Base-by-base conservation (phyloP, 2,797 vertebrate genomes). In the Etheostoma perlongum region DNA sequence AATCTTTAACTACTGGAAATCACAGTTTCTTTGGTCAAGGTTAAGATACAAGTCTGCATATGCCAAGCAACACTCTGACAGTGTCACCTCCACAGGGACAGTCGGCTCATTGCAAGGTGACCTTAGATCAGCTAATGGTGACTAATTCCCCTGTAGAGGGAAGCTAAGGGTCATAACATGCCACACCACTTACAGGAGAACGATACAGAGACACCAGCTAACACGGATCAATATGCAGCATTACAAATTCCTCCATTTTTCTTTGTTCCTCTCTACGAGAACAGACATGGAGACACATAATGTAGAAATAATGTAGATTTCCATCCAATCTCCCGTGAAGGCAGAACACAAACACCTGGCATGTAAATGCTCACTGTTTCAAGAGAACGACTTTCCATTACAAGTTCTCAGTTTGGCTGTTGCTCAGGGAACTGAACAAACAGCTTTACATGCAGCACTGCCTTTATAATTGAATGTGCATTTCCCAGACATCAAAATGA, bases 351-450 rank as follows among this genome's bases (percentile, higher is more conserved):
- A 90, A 93, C 87, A 92, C 85, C 83, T 83, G 85, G 75, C 90
- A 91, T 91, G 91, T 90, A 93, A 94, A 94, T 94, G 85, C 83
- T 88, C 83, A 73, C 72, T 88, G 93, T 93, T 92, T 95, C 93
- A 93, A 89, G 86, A 95, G 94, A 94, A 91, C 84, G 87, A 86
- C 85, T 94, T 95, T 95, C 92, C 88, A 94, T 95, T 94, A 95
- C 91, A 93, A 88, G 79, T 88, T 90, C 81, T 91, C 88, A 85
- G 78, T 89, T 87, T 88, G 82, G 86, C 84, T 85, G 90, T 90
- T 89, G 89, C 88, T 94, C 85, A 74, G 91, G 83, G 91, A 91
- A 89, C 81, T 68, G 79, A 93, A 90, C 91, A 91, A 92, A 90
- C 88, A 87, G 82, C 88, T 91, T 93, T 90, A 89, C 91, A 92